phyloP scores from a whole-genome alignment of 2,113 vertebrate species.

The Petromus typicus region DNA sequence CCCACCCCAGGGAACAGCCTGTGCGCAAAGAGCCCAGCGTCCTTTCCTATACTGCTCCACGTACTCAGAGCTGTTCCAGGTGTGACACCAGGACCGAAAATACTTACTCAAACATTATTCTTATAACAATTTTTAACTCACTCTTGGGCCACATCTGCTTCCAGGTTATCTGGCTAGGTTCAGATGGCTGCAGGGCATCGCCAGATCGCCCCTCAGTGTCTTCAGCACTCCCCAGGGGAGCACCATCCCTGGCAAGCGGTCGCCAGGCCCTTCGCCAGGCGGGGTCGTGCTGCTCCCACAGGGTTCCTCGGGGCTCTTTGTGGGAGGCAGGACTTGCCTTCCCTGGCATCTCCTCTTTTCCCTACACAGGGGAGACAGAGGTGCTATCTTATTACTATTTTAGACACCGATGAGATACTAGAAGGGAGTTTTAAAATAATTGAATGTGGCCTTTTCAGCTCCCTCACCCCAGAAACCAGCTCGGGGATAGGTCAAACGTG shows the following conservation, averaged over 20 bases:
- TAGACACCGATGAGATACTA: neutral
- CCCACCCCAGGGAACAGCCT: neutral
- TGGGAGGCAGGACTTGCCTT: neutral
- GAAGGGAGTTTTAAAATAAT: neutral
- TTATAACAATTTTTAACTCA: neutral
- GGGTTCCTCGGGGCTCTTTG: too few species aligned
- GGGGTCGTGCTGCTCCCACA: too few species aligned
- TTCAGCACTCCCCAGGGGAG: too few species aligned
- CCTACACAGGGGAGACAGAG: neutral
- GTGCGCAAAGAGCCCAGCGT: too few species aligned
- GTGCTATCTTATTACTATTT: fast-evolving
- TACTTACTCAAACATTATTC: neutral
- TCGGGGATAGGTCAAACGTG: neutral
- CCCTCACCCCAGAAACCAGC: neutral
- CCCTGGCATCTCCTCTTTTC: fast-evolving
- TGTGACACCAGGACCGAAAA: neutral
- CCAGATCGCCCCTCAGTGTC: too few species aligned
- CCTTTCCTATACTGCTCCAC: neutral
- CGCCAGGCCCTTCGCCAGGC: fast-evolving
- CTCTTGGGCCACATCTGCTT: fast-evolving
- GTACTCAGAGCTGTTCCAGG: neutral
- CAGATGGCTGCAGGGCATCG: fast-evolving
- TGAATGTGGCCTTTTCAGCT: neutral
- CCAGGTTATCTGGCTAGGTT: neutral
- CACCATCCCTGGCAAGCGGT: neutral